Percentiles rank a stretch among this genome's conserved stretches.
These are phyloP conservation scores for Montipora capricornis DNA, from an alignment of 64 coral and sea anemone genomes.

Conservation along the genomic window DNA sequence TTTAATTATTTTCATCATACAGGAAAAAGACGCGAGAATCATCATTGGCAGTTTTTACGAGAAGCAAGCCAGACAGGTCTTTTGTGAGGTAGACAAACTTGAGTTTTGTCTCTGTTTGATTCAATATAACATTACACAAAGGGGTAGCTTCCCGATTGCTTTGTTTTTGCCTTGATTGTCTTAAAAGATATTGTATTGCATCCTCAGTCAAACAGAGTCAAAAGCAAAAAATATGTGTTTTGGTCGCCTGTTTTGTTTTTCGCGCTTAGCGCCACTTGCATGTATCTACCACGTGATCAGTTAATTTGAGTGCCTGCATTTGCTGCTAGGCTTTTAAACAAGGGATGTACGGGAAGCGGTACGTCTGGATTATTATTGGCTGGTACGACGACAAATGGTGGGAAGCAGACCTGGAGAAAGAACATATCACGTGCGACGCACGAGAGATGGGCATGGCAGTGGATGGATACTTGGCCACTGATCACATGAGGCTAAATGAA, in stretches of 20 bases:
- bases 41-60: constrained; percentile 83
- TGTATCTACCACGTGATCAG: too few species aligned
- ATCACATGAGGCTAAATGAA: constrained; percentile 54
- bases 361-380: constrained; percentile 85
- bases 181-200: too few species aligned
- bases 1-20: not conserved
- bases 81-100: constrained; percentile 71
- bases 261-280: too few species aligned
- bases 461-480: constrained; percentile 46
- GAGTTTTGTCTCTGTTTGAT: not conserved
- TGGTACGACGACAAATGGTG: constrained; percentile 84
- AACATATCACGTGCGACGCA: constrained; percentile 1
- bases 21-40: constrained; percentile 81
- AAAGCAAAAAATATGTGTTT: too few species aligned
- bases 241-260: too few species aligned
- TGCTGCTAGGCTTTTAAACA: constrained; percentile 71
- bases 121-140: not conserved
- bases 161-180: too few species aligned
- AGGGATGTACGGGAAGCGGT: constrained; percentile 71
- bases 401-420: constrained; percentile 42
- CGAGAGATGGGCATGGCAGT: constrained; percentile 48
- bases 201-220: too few species aligned
- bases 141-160: too few species aligned
- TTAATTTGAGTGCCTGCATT: too few species aligned
- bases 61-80: constrained; percentile 64